Evolutionary conservation across 2,797 vertebrate species (phyloP), one percentile per base, ranked within the genome.

Genomic region (Phoebastria nigripes): DNA sequence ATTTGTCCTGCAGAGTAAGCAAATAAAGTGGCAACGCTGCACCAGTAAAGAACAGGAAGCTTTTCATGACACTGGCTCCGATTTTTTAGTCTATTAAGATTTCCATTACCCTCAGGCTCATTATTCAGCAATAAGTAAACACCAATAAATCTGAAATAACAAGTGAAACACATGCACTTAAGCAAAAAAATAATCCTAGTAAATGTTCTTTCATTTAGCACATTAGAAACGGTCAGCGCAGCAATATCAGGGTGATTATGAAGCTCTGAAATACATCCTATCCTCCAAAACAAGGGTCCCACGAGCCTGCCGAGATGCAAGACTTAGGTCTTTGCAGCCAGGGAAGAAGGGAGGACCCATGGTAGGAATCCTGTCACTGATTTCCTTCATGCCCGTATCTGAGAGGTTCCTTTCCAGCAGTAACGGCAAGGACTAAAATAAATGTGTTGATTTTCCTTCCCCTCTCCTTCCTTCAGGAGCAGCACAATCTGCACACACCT

Each of bases 121-220:
- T 96, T 94, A 89, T 94, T 93, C 74, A 93, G 76, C 82, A 94
- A 70, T 80, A 92, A 87, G 69, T 78, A 94, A 93, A 95, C 83
- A 94, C 39, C 61, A 95, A 74, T 91, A 96, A 96, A 96, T 92
- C 83, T 95, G 81, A 93, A 95, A 94, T 95, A 95, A 90, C 90
- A 94, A 94, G 49, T 87, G 83, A 82, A 96, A 96, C 76, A 80
- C 86, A 93, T 51, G 59, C 86, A 87, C 65, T 90, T 87, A 46
- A 80, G 83, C 13, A 73, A 92, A 84, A 93, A 90, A 90, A 39
- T 41, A 93, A 94, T 92, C 89, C 87, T 80, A 85, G 71, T 46
- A 95, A 87, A 89, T 69, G 31, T 81, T 91, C 71, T 78, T 95
- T 95, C 63, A 37, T 95, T 87, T 90, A 86, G 39, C 49, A 47